These are phyloP conservation scores for Arrhamphus sclerolepis DNA, from an alignment of 2,797 vertebrate species.

Conservation along the genomic window DNA sequence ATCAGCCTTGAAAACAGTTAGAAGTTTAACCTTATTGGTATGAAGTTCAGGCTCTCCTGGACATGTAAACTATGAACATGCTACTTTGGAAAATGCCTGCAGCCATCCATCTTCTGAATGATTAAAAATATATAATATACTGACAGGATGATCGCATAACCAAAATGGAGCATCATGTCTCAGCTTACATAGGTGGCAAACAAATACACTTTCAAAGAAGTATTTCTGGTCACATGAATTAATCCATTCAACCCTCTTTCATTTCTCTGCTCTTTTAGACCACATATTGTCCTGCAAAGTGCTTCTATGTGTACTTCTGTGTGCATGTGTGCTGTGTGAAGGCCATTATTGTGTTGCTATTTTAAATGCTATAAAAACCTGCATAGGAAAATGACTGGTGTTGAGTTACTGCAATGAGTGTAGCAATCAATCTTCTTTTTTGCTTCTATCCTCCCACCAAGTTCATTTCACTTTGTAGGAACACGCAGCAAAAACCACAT, in stretches of 20 bases:
- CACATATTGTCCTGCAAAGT: slow-evolving; percentile 79
- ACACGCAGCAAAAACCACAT: slow-evolving; percentile 79
- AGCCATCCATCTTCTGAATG: slow-evolving; percentile 30
- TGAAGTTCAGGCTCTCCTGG: background rate
- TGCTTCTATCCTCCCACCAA: slow-evolving; percentile 65
- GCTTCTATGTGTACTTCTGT: slow-evolving; percentile 42
- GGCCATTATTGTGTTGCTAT: slow-evolving; percentile 76
- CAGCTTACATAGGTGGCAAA: slow-evolving; percentile 70
- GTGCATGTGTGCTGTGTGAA: slow-evolving; percentile 15
- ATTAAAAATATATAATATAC: slow-evolving; percentile 21
- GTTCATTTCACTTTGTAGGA: slow-evolving; percentile 80
- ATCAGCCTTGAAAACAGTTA: slow-evolving; percentile 13
- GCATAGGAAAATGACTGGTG: slow-evolving; percentile 69
- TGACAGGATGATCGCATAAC: slow-evolving; percentile 65
- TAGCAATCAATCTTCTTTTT: slow-evolving; percentile 81
- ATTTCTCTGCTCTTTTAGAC: slow-evolving; percentile 79
- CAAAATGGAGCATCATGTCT: slow-evolving; percentile 56
- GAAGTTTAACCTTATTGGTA: slow-evolving; percentile 6
- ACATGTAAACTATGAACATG: background rate
- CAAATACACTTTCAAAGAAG: slow-evolving; percentile 68
- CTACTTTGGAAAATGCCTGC: slow-evolving; percentile 1
- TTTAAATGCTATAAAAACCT: slow-evolving; percentile 83
- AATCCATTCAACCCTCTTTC: slow-evolving; percentile 77
- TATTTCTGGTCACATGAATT: slow-evolving; percentile 74
- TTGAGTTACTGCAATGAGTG: slow-evolving; percentile 79